A percentile compares a stretch with the other conserved stretches of the same genome.
Conservation (phyloP, 2,797 vertebrate species). For the Parotocinclus haroldoi region DNA sequence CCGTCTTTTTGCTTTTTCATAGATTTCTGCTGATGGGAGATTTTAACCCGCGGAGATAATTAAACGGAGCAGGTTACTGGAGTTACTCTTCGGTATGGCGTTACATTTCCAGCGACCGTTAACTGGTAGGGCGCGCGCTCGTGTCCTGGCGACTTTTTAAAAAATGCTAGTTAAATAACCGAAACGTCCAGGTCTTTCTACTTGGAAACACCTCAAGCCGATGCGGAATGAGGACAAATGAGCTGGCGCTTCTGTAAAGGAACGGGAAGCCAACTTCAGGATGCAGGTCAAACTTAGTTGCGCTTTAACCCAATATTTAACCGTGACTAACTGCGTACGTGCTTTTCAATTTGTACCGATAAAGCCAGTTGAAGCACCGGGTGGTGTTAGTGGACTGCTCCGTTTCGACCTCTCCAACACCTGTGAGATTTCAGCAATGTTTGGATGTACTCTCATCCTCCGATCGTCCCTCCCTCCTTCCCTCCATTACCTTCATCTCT, state of each 20-base stretch:
- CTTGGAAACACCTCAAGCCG: too few relatives aligned
- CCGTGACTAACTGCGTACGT: not conserved
- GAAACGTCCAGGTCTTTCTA: too few relatives aligned
- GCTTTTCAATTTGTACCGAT: not conserved
- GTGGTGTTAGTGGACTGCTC: constrained; percentile 11
- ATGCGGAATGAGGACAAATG: too few relatives aligned
- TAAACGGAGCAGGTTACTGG: not conserved
- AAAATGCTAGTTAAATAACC: not conserved
- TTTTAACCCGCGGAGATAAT: not conserved
- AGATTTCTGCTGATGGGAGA: not conserved
- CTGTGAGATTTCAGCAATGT: constrained; percentile 67
- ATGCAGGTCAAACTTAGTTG: constrained; percentile 1
- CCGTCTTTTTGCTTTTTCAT: not conserved
- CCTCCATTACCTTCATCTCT: constrained; percentile 25
- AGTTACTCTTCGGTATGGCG: not conserved
- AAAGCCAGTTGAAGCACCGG: not conserved
- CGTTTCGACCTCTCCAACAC: constrained; percentile 60
- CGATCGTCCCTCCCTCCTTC: constrained; percentile 38
- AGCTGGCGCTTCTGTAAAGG: too few relatives aligned
- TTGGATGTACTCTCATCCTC: constrained; percentile 44
- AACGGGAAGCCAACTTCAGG: too few relatives aligned
- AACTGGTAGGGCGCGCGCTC: constrained; percentile 15
- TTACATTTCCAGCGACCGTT: constrained; percentile 1
- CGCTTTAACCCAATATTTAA: constrained; percentile 1
- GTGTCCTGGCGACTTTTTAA: constrained; percentile 2